Conservation (phyloP, 2,797 vertebrate genomes). For the Hemibagrus guttatus region DNA sequence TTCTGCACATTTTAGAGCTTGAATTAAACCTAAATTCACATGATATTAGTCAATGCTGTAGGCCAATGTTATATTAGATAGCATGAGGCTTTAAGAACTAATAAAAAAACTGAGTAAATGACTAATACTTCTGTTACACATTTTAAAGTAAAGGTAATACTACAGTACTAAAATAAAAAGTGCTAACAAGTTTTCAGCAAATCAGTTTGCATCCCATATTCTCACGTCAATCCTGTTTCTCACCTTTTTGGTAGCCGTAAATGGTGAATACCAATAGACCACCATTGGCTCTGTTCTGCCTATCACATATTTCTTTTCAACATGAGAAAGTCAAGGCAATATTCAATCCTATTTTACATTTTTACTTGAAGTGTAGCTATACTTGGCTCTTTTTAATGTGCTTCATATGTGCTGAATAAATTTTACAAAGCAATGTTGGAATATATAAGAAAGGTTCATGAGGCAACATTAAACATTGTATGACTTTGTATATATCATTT, state of each 20-base stretch:
- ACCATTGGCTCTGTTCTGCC: background rate
- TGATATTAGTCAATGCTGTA: background rate
- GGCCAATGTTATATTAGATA: background rate
- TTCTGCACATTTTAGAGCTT: background rate
- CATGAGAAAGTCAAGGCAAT: slow-evolving; percentile 2
- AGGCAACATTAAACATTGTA: background rate
- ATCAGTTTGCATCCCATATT: background rate
- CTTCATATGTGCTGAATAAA: background rate
- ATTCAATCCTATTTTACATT: background rate
- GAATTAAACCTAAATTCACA: background rate
- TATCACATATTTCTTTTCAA: background rate
- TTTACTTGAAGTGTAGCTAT: background rate
- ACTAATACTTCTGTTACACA: background rate
- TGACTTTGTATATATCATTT: background rate
- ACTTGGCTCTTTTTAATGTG: background rate
- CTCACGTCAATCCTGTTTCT: background rate
- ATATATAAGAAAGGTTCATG: background rate
- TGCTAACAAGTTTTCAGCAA: background rate
- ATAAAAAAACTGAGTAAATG: background rate
- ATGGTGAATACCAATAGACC: background rate
- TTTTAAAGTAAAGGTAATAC: background rate
- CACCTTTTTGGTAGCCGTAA: background rate
- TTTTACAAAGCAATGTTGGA: background rate
- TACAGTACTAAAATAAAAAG: background rate
- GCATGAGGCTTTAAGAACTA: background rate